Evolutionary conservation across 1,140 invertebrate species (phyloP).

Genomic region (Parapsyche elsis): DNA sequence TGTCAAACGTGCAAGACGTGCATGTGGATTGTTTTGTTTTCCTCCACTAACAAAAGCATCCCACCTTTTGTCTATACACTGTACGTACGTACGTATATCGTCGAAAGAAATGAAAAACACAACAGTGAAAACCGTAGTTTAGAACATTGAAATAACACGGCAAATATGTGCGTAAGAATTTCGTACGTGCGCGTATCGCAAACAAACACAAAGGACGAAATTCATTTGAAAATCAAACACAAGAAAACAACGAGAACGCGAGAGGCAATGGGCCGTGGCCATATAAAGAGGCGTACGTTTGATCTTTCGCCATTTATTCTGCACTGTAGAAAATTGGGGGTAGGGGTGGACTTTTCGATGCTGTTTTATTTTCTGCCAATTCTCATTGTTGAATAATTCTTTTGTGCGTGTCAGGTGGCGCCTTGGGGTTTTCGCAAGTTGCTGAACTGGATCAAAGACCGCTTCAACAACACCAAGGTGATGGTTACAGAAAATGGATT

Average conservation of each 20-base stretch:
- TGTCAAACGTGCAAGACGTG: too few relatives aligned
- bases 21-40: too few relatives aligned
- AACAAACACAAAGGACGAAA: neutral
- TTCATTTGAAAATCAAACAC: slow-evolving; percentile 27
- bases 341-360: neutral
- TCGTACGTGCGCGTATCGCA: neutral
- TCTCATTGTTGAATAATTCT: neutral
- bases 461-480: slow-evolving; percentile 69
- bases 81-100: too few relatives aligned
- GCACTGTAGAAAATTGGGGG: neutral
- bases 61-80: too few relatives aligned
- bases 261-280: neutral
- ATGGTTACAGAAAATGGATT: slow-evolving; percentile 76
- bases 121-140: neutral
- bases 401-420: slow-evolving; percentile 46
- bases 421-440: slow-evolving; percentile 55
- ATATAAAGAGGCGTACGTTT: neutral
- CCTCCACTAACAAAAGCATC: too few relatives aligned
- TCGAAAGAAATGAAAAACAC: neutral
- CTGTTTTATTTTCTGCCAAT: neutral
- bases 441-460: slow-evolving; percentile 69
- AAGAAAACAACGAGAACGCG: neutral
- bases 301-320: slow-evolving; percentile 6
- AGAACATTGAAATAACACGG: neutral
- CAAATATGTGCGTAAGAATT: neutral